phyloP scores from a whole-genome alignment of 2,797 vertebrate genomes.

The Anabacerthia variegaticeps region DNA sequence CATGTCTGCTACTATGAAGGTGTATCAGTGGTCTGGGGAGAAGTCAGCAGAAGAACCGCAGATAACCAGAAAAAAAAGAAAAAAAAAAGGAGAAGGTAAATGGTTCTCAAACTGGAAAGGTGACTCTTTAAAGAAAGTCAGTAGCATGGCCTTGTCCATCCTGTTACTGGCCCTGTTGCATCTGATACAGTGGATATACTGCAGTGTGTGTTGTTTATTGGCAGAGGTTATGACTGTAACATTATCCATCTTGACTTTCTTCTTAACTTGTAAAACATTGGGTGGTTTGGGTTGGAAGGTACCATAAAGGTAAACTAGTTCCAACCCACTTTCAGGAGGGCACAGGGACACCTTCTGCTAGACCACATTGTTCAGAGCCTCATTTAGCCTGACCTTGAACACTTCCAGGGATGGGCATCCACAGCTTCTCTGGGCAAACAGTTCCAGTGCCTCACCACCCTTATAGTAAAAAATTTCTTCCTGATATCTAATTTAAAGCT shows the following conservation, averaged over 20 bases:
- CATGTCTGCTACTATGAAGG: neutral
- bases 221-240: neutral
- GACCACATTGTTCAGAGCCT: neutral
- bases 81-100: neutral
- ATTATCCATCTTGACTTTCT: neutral
- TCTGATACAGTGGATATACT: neutral
- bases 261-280: neutral
- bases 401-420: neutral
- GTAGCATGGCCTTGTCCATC: neutral
- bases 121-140: neutral
- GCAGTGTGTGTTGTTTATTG: neutral
- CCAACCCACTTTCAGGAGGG: rapidly evolving
- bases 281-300: neutral
- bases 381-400: neutral
- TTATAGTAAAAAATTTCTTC: neutral
- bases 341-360: neutral
- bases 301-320: neutral
- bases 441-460: neutral
- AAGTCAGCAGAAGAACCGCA: neutral
- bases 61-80: neutral
- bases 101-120: neutral
- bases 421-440: neutral
- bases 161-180: neutral
- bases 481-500: neutral
- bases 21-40: neutral